Evolutionary conservation across 2,888 invertebrate genomes (phyloP).

Genomic region (Zelleria hepariella): DNA sequence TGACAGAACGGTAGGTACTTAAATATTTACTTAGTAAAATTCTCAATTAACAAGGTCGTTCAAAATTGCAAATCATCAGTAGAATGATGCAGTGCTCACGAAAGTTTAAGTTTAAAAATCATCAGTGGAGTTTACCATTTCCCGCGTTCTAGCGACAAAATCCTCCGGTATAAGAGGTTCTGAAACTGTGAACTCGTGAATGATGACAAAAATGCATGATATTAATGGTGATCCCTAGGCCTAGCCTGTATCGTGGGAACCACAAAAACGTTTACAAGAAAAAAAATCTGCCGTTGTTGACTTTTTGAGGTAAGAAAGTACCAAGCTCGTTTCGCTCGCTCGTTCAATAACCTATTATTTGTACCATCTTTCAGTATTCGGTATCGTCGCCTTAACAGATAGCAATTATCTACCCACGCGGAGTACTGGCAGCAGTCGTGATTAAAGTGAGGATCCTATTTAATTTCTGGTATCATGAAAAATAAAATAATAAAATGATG

Average conservation of each 20-base stretch:
- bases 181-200: neutral
- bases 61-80: neutral
- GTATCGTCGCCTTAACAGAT: neutral
- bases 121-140: neutral
- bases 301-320: neutral
- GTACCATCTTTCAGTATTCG: neutral
- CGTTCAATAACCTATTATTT: neutral
- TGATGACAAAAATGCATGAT: too few species aligned
- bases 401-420: constrained; percentile 1
- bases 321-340: neutral
- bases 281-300: too few species aligned
- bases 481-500: constrained; percentile 7
- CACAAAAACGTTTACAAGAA: too few species aligned
- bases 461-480: constrained; percentile 11
- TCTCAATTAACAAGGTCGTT: neutral
- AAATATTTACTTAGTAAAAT: too few species aligned
- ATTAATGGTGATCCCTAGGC: too few species aligned
- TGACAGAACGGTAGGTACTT: too few species aligned
- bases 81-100: neutral
- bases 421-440: neutral
- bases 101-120: too few species aligned
- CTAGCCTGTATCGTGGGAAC: too few species aligned
- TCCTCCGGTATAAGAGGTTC: neutral
- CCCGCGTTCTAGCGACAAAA: neutral
- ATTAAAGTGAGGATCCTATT: constrained; percentile 9